phyloP scores from a whole-genome alignment of 2,888 invertebrate species.

The Mesopsocus fuscifrons region DNA sequence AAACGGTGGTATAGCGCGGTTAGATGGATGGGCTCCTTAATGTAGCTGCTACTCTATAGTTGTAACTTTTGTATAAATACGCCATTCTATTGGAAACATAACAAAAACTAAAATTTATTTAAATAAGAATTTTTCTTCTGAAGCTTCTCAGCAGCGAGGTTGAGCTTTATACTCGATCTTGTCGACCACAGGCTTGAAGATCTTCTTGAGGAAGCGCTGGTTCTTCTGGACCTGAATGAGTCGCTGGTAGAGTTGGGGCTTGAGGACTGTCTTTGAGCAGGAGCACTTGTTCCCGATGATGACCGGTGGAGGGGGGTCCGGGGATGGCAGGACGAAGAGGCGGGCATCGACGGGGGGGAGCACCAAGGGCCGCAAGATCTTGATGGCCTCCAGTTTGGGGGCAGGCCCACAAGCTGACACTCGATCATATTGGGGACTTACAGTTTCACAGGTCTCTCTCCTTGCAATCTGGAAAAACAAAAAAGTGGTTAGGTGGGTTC shows the following conservation, averaged over 20 bases:
- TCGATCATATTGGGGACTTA: background rate
- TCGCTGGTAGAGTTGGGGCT: slow-evolving; percentile 4
- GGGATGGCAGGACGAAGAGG: background rate
- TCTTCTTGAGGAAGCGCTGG: background rate
- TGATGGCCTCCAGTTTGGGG: background rate
- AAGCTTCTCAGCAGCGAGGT: background rate
- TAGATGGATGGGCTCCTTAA: no score
- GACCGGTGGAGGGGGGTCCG: background rate
- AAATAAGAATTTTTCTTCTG: no score
- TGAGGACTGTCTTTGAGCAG: slow-evolving; percentile 5
- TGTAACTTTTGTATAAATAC: no score
- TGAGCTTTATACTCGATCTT: background rate
- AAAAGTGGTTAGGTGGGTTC: no score
- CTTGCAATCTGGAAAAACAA: no score
- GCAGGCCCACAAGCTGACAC: background rate
- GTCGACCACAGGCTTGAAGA: slow-evolving; percentile 1
- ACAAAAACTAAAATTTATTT: no score
- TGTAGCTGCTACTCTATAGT: no score
- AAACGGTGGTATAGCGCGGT: no score
- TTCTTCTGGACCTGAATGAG: slow-evolving; percentile 3
- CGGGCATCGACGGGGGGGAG: background rate
- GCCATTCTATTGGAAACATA: no score
- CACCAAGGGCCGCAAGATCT: background rate
- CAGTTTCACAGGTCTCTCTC: no score
- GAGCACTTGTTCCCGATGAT: slow-evolving; percentile 1